Percentiles rank a stretch among this genome's conserved stretches.
Conservation (phyloP, 2,797 vertebrate genomes). For the Chelmon rostratus region DNA sequence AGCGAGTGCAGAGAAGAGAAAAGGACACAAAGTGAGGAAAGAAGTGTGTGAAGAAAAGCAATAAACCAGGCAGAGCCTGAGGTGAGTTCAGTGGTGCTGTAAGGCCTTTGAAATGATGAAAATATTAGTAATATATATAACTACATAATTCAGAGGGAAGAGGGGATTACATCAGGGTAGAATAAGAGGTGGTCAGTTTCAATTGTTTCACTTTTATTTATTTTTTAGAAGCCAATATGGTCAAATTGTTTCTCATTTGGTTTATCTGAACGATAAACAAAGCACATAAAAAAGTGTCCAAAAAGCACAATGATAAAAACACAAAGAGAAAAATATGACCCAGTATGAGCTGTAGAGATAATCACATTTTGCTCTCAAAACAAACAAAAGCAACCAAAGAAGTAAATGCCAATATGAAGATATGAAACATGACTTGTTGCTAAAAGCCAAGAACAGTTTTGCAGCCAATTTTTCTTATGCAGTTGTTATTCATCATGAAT, state of each 20-base stretch:
- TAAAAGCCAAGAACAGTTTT: constrained; percentile 46
- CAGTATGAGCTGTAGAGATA: neutral
- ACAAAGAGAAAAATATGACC: neutral
- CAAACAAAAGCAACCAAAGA: constrained; percentile 36
- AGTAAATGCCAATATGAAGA: constrained; percentile 11
- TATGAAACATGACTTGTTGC: constrained; percentile 19
- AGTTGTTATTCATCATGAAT: constrained; percentile 36
- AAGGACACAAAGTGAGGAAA: constrained; percentile 12
- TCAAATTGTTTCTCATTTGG: constrained; percentile 1
- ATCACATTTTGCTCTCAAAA: constrained; percentile 34
- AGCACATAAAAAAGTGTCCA: constrained; percentile 10
- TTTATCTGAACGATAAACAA: constrained; percentile 1
- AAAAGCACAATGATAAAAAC: constrained; percentile 14
- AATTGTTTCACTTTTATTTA: neutral
- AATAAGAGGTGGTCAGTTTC: neutral
- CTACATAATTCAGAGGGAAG: neutral
- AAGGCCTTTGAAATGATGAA: constrained; percentile 24
- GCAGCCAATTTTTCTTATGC: constrained; percentile 24
- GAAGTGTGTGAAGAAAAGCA: constrained; percentile 50
- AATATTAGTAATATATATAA: neutral
- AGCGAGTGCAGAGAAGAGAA: constrained; percentile 59
- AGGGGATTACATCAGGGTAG: neutral
- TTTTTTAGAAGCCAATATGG: neutral
- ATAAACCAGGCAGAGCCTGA: constrained; percentile 37
- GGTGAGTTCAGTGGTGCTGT: constrained; percentile 39